These are phyloP conservation scores for Microchrysa polita DNA, from an alignment of 2,888 invertebrate genomes.

Conservation along the genomic window DNA sequence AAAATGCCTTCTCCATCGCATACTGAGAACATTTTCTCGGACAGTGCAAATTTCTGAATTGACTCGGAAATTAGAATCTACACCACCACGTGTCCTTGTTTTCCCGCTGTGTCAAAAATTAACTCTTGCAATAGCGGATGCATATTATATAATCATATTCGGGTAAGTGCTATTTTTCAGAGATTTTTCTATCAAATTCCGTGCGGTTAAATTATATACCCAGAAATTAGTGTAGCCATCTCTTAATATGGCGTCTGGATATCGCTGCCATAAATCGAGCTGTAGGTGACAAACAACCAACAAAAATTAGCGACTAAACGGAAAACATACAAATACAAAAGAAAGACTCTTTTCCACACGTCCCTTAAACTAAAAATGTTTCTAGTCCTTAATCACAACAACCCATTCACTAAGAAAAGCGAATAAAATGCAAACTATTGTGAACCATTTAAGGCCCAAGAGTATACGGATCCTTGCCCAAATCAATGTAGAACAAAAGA, in stretches of 20 bases:
- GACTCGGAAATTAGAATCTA: too few relatives aligned
- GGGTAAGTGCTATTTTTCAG: conserved; percentile 36
- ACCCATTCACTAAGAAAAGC: background rate
- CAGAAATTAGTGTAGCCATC: conserved; percentile 11
- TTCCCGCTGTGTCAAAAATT: background rate
- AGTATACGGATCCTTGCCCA: conserved; percentile 42
- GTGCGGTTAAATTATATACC: conserved; percentile 8
- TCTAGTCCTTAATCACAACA: background rate
- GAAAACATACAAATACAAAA: background rate
- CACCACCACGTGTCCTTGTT: background rate
- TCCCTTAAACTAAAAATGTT: background rate
- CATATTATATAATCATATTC: background rate
- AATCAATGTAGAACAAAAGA: conserved; percentile 45
- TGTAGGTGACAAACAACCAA: conserved; percentile 6
- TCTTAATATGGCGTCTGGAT: background rate
- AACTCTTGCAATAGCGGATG: conserved; percentile 15
- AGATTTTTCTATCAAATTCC: conserved; percentile 15
- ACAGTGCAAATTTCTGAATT: too few relatives aligned
- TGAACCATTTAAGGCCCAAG: conserved; percentile 50
- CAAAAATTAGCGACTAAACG: too few relatives aligned
- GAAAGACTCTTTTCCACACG: background rate
- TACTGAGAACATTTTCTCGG: too few relatives aligned
- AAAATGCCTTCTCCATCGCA: too few relatives aligned
- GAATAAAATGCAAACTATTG: conserved; percentile 45
- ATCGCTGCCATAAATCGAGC: background rate